Evolutionary conservation across 2,113 vertebrate genomes (phyloP).

Genomic region (Tylochromis polylepis): DNA sequence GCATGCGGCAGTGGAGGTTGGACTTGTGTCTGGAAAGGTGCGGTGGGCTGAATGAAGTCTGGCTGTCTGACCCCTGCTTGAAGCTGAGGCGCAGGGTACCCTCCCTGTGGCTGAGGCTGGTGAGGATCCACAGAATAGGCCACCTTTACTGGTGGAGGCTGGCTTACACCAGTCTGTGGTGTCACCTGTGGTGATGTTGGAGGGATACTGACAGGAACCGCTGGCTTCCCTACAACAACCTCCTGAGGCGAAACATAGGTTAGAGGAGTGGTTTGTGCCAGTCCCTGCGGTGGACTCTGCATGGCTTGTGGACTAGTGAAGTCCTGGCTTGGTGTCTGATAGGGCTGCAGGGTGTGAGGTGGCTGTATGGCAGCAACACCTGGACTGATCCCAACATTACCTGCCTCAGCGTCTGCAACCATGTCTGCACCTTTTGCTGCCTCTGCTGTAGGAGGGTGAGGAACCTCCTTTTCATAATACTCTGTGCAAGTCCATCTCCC

Average conservation of each 20-base stretch:
- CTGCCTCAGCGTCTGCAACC: conserved; percentile 64
- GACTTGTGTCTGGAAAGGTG: conserved; percentile 69
- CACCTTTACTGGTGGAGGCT: background rate
- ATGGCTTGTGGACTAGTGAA: conserved; percentile 55
- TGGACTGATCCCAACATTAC: conserved; percentile 4
- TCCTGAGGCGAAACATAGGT: conserved; percentile 53
- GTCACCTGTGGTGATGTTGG: conserved; percentile 1
- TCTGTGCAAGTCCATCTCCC: conserved; percentile 95
- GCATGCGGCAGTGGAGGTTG: conserved; percentile 42
- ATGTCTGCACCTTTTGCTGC: conserved; percentile 30
- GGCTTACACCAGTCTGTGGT: background rate
- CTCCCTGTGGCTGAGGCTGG: conserved; percentile 21
- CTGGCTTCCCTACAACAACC: conserved; percentile 40
- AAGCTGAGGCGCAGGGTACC: conserved; percentile 40
- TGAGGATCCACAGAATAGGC: conserved; percentile 41
- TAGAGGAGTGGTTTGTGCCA: conserved; percentile 13
- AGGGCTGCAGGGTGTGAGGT: conserved; percentile 51
- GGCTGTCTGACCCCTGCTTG: conserved; percentile 48
- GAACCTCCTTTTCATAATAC: conserved; percentile 91
- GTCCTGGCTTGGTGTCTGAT: conserved; percentile 53
- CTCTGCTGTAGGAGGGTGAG: conserved; percentile 36
- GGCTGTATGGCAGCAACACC: conserved; percentile 19
- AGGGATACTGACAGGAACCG: background rate
- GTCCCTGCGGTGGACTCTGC: conserved; percentile 53
- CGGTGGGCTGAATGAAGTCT: conserved; percentile 70